Percentiles rank a stretch among this genome's conserved stretches.
phyloP scores from a whole-genome alignment of 2,888 invertebrate species.

The Macaria liturata region DNA sequence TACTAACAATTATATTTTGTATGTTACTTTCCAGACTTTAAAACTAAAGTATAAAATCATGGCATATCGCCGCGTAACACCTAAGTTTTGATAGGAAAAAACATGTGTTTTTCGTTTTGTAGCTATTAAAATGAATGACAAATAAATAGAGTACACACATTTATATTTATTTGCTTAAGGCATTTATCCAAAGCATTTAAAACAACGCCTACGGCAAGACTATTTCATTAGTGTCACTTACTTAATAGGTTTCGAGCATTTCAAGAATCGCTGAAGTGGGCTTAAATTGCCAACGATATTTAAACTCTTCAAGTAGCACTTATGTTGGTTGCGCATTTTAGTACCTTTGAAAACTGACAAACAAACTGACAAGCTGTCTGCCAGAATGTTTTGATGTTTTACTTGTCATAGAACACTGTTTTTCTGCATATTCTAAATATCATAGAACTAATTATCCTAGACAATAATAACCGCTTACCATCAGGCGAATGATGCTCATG shows the following conservation, averaged over 20 bases:
- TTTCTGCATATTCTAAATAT: too few species aligned
- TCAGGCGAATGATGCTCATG: too few species aligned
- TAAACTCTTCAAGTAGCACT: constrained; percentile 10
- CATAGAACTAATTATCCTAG: too few species aligned
- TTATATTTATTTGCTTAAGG: background rate
- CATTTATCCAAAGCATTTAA: constrained; percentile 2
- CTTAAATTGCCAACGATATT: constrained; percentile 14
- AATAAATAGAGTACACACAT: background rate
- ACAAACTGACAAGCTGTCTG: background rate
- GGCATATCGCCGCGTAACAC: too few species aligned
- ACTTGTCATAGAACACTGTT: too few species aligned
- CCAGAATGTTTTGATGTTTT: too few species aligned
- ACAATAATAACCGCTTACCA: too few species aligned
- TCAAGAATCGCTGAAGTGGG: constrained; percentile 12
- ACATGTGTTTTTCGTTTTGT: background rate
- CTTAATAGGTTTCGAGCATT: constrained; percentile 14
- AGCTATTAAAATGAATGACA: background rate
- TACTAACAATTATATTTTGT: too few species aligned
- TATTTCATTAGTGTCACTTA: constrained; percentile 19
- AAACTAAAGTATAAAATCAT: too few species aligned
- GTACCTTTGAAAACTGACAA: too few species aligned
- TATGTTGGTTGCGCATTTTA: background rate
- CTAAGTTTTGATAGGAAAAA: too few species aligned
- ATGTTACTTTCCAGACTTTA: too few species aligned
- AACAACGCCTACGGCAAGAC: constrained; percentile 3